phyloP scores from a whole-genome alignment of 2,113 vertebrate species.

The Chaetodon auriga region DNA sequence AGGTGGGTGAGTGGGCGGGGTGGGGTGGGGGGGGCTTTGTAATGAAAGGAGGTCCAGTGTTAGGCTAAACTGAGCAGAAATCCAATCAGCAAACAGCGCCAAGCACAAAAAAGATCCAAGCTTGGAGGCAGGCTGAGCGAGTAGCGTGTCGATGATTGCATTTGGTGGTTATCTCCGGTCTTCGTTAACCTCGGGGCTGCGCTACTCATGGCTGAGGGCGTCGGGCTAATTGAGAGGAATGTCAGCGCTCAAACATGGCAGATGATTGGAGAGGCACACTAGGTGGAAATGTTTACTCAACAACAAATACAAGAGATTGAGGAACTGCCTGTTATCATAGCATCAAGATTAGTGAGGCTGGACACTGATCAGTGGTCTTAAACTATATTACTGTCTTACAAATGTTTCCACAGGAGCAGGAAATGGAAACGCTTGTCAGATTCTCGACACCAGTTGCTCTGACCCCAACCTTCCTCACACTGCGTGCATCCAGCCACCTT shows the following conservation, averaged over 20 bases:
- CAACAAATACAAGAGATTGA: slow-evolving; percentile 12
- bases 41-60: slow-evolving; percentile 71
- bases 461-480: slow-evolving; percentile 47
- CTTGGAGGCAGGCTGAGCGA: slow-evolving; percentile 53
- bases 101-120: slow-evolving; percentile 51
- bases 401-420: slow-evolving; percentile 11
- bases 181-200: slow-evolving; percentile 69
- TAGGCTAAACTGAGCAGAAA: slow-evolving; percentile 80
- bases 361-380: slow-evolving; percentile 2
- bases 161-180: slow-evolving; percentile 76
- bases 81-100: slow-evolving; percentile 79
- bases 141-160: slow-evolving; percentile 65
- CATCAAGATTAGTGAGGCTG: neutral
- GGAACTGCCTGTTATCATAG: slow-evolving; percentile 15
- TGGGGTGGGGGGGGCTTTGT: slow-evolving; percentile 50
- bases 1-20: slow-evolving; percentile 40
- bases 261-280: slow-evolving; percentile 51
- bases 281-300: slow-evolving; percentile 55
- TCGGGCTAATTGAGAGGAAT: slow-evolving; percentile 76
- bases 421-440: slow-evolving; percentile 34
- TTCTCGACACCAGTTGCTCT: slow-evolving; percentile 30
- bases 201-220: slow-evolving; percentile 63
- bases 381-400: neutral
- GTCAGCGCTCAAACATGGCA: slow-evolving; percentile 40
- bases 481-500: slow-evolving; percentile 44